phyloP scores from a whole-genome alignment of 2,113 vertebrate species.

The Rhombomys opimus region DNA sequence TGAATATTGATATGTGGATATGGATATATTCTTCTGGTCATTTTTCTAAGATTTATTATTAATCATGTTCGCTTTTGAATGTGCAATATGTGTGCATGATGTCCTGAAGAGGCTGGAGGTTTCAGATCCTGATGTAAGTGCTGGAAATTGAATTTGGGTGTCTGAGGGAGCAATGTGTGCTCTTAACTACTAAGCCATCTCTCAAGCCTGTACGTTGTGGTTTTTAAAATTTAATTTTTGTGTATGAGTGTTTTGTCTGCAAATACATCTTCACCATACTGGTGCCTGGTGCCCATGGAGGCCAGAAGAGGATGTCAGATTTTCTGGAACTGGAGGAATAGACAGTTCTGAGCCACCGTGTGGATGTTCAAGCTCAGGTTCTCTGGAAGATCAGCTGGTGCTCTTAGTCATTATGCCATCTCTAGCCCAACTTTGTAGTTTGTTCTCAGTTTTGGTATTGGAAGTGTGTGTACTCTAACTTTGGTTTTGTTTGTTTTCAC shows the following conservation, averaged over 20 bases:
- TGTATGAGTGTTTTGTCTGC: neutral
- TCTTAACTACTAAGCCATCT: neutral
- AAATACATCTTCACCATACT: neutral
- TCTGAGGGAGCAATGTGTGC: neutral
- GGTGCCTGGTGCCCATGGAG: neutral
- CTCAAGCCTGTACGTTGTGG: neutral
- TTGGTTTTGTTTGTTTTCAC: neutral
- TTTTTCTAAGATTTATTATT: neutral
- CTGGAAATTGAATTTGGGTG: neutral
- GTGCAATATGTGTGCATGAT: neutral
- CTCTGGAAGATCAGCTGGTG: neutral
- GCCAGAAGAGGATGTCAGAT: neutral
- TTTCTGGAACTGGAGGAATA: neutral
- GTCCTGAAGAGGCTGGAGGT: neutral
- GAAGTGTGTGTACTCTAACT: neutral
- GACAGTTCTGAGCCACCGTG: neutral
- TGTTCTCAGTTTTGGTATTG: slow-evolving; percentile 49
- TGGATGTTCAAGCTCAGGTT: neutral
- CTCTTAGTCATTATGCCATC: neutral
- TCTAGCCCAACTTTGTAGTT: neutral
- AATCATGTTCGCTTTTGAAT: neutral
- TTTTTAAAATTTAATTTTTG: neutral
- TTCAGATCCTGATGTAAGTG: neutral
- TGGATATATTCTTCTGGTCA: neutral
- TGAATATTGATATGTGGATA: neutral